Percentiles rank a stretch among this genome's conserved stretches.
Evolutionary conservation across 2,797 vertebrate species (phyloP).

Genomic region (Ceryle rudis): DNA sequence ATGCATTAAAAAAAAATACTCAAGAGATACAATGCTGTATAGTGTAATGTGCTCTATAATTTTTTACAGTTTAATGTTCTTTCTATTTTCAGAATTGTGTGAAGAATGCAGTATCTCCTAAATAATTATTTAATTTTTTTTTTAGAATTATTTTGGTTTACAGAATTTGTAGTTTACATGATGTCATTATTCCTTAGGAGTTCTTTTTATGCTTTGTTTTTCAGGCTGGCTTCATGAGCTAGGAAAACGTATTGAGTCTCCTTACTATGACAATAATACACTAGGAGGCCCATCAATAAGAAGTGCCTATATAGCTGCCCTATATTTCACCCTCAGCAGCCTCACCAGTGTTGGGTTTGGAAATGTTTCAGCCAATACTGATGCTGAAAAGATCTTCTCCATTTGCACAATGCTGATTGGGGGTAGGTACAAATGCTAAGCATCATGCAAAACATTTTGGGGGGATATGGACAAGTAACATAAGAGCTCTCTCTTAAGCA

Average conservation of each 20-base stretch:
- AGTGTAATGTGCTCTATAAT: not conserved
- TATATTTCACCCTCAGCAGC: slow-evolving; percentile 98
- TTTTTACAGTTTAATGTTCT: not conserved
- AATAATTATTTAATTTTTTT: not conserved
- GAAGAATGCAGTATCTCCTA: not conserved
- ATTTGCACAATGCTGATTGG: slow-evolving; percentile 98
- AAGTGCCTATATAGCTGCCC: slow-evolving; percentile 94
- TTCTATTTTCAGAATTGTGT: not conserved
- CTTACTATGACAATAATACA: slow-evolving; percentile 85
- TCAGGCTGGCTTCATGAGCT: slow-evolving; percentile 96
- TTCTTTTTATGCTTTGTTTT: not conserved
- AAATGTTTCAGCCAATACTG: slow-evolving; percentile 96
- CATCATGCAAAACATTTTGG: rapidly evolving
- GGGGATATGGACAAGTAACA: not conserved
- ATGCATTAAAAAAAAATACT: not conserved
- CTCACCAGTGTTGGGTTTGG: slow-evolving; percentile 99
- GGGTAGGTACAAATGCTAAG: slow-evolving; percentile 76
- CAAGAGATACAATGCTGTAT: not conserved
- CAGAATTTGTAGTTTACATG: not conserved
- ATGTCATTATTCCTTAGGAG: not conserved
- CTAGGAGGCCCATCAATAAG: slow-evolving; percentile 88
- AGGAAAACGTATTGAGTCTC: slow-evolving; percentile 93
- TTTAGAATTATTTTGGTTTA: not conserved
- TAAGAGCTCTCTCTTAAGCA: not conserved
- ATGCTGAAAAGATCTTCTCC: slow-evolving; percentile 97